Evolutionary conservation across 37 sponge, comb jelly and placozoan genomes (phyloP).

Genomic region (Lycopodina hypogea): DNA sequence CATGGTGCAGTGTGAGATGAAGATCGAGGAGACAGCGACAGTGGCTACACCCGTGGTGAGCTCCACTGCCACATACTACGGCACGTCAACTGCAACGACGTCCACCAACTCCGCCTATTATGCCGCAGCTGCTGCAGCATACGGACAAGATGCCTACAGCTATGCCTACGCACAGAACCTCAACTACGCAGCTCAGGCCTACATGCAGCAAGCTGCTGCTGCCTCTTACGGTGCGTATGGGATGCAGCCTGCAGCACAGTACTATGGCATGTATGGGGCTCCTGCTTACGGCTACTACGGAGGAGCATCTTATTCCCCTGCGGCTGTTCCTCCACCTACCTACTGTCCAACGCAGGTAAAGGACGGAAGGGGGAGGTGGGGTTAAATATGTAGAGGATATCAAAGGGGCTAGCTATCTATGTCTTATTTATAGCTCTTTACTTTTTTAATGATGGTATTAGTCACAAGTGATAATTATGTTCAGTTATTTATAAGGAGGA

Average conservation of each 20-base stretch:
- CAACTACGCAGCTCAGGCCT: conserved; percentile 15
- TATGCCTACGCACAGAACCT: conserved; percentile 13
- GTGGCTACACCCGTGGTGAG: neutral
- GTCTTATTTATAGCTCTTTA: conserved; percentile 82
- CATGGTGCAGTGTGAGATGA: conserved; percentile 32
- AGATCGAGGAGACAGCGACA: too few species aligned
- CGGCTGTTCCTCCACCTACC: too few species aligned
- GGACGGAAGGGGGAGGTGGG: too few species aligned
- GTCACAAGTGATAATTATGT: conserved; percentile 82
- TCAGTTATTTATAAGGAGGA: conserved; percentile 78
- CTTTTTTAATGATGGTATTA: conserved; percentile 82
- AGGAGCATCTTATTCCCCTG: too few species aligned
- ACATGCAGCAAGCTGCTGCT: conserved; percentile 31
- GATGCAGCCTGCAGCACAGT: neutral
- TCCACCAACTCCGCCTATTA: conserved; percentile 1
- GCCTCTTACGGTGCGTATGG: conserved; percentile 13
- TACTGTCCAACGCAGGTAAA: too few species aligned
- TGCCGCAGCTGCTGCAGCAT: neutral
- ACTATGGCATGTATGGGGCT: conserved; percentile 9
- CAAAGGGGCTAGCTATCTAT: too few species aligned
- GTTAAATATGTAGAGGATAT: too few species aligned
- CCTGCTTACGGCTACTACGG: conserved; percentile 6
- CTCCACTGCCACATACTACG: conserved; percentile 1
- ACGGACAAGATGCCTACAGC: conserved; percentile 4
- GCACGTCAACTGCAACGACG: neutral